phyloP scores from a whole-genome alignment of 2,888 invertebrate genomes.

The Callimorpha dominula region DNA sequence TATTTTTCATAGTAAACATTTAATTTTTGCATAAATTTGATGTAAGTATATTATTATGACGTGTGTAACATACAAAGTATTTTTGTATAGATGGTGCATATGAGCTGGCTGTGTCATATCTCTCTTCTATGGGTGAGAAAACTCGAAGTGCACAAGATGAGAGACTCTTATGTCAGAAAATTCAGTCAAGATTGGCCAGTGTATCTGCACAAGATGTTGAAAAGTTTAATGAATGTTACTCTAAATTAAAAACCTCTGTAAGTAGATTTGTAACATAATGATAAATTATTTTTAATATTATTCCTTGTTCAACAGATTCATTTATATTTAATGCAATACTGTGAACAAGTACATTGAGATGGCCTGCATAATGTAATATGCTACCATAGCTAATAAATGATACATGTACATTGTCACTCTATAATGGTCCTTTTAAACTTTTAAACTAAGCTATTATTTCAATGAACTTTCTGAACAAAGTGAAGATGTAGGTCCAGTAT shows the following conservation, averaged over 20 bases:
- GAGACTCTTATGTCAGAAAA: constrained; percentile 76
- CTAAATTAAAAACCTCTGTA: constrained; percentile 79
- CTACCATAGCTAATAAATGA: too few relatives aligned
- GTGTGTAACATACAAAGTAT: not conserved
- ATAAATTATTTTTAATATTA: not conserved
- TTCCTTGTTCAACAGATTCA: too few relatives aligned
- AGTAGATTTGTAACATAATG: constrained; percentile 49
- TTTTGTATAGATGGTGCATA: constrained; percentile 74
- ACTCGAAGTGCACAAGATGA: constrained; percentile 70
- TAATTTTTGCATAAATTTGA: not conserved
- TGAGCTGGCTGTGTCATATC: constrained; percentile 80
- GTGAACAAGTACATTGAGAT: too few relatives aligned
- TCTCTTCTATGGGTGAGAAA: constrained; percentile 74
- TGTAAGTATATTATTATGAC: not conserved
- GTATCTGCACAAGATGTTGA: constrained; percentile 74
- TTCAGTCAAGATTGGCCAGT: constrained; percentile 67
- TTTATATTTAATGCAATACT: too few relatives aligned
- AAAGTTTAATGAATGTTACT: constrained; percentile 80
- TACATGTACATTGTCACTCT: too few relatives aligned
- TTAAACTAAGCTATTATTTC: too few relatives aligned
- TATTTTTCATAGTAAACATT: not conserved
- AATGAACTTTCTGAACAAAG: not conserved
- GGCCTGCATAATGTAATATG: too few relatives aligned
- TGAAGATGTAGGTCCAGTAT: too few relatives aligned
- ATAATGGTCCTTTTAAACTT: too few relatives aligned